phyloP scores from a whole-genome alignment of 2,797 vertebrate genomes.

The Cuniculus paca region DNA sequence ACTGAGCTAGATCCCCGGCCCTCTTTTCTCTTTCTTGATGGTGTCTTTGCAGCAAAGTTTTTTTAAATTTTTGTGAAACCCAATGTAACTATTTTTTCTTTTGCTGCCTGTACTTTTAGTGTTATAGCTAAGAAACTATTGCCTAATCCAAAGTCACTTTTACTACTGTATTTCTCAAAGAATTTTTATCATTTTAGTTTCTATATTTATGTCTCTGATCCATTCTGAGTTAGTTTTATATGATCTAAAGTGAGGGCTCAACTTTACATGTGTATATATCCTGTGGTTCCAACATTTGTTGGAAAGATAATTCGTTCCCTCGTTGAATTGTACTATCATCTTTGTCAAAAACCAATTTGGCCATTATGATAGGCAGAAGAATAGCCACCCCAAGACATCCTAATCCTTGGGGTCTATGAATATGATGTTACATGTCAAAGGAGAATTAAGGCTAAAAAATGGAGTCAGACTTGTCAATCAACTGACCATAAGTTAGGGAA shows the following conservation, averaged over 20 bases:
- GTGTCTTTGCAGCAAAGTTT: neutral
- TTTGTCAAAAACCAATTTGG: slow-evolving; percentile 30
- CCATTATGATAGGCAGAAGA: neutral
- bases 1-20: no score
- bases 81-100: neutral
- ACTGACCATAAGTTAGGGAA: neutral
- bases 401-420: neutral
- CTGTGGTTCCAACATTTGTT: neutral
- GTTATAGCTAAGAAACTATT: neutral
- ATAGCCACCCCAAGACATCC: neutral
- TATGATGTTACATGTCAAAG: neutral
- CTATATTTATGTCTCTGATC: neutral
- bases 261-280: neutral
- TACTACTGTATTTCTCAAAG: neutral
- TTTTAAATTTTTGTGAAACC: neutral
- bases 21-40: neutral
- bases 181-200: slow-evolving; percentile 30
- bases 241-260: neutral
- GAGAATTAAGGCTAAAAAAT: slow-evolving; percentile 19
- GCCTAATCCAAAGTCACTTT: neutral
- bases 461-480: neutral
- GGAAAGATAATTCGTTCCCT: neutral
- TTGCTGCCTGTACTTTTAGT: neutral
- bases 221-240: neutral
- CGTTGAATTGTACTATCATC: neutral